Percentiles rank a stretch among this genome's conserved stretches.
These are phyloP conservation scores for Dermatemys mawii DNA, from an alignment of 2,113 vertebrate genomes.

Conservation along the genomic window DNA sequence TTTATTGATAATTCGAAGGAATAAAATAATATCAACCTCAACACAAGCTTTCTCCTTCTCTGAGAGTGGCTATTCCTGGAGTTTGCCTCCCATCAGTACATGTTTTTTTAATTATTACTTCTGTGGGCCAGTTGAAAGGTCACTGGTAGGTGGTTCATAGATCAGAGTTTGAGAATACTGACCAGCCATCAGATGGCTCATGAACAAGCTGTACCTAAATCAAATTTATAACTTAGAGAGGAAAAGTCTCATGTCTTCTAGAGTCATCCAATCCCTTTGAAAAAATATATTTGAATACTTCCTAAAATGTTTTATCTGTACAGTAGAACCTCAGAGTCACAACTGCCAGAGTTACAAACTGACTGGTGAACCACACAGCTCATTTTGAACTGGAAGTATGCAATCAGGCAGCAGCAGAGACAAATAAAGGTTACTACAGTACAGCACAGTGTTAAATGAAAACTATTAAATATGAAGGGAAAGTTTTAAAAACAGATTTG, in stretches of 20 bases:
- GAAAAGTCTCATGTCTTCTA: background rate
- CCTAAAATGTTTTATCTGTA: accelerated
- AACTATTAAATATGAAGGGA: too few relatives aligned
- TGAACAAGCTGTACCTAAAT: background rate
- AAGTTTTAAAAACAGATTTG: too few relatives aligned
- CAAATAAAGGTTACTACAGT: too few relatives aligned
- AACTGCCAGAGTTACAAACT: too few relatives aligned
- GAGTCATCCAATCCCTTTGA: background rate
- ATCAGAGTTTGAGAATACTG: background rate
- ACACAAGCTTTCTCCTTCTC: background rate
- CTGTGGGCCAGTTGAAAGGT: accelerated
- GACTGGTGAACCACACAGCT: too few relatives aligned
- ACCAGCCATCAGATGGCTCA: background rate
- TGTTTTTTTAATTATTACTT: background rate
- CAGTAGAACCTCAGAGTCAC: too few relatives aligned
- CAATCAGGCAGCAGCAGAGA: too few relatives aligned
- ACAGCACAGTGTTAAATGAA: too few relatives aligned
- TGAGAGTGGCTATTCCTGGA: background rate
- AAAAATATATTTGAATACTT: background rate
- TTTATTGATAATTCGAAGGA: background rate
- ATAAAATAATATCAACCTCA: accelerated
- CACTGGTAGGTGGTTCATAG: background rate
- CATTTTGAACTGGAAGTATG: too few relatives aligned
- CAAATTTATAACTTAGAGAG: background rate
- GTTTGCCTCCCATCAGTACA: accelerated